Evolutionary conservation across 1,140 invertebrate genomes (phyloP), one percentile per base, ranked within the genome.

Genomic region (Colletes latitarsis): DNA sequence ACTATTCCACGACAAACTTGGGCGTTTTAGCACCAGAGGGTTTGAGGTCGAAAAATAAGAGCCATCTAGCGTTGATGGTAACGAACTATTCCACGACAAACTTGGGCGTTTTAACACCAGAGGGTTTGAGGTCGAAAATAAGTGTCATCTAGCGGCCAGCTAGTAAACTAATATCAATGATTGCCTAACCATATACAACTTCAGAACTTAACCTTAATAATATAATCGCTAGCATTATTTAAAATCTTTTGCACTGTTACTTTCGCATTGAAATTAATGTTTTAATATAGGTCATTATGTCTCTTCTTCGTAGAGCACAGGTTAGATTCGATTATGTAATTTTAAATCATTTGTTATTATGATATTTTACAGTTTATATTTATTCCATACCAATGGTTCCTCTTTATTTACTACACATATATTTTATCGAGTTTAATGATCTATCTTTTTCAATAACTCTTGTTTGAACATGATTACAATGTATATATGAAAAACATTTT

Each of bases 241-340:
- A 68, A 60, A 60, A 15, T 66, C 14, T 52, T 46, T 41, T 4
- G 21, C 14, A n/a, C 46, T 77, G 43, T 57, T 77, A 19, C 41
- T 62, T 3, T 52, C 8, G 4, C 0, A 9, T 77, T 41, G 4
- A 15, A 10, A 21, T 52, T 70, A 21, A 75, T 1, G 70, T 64
- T 64, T 70, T 53, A n/a, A 60, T 4, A 46, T 6, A n/a, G 17
- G 19, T 57, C 53, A 19, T 66, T 8, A 86, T 86, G 85, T 86
- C 85, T 52, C 67, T 86, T 8, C 21, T 75, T 4, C 85, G 85
- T 43, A 64, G 43, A 67, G 81, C 76, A 62, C 84, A 86, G 77
- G 85, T 86, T 71, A 30, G 49, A 30, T 0, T n/a, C 41, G 4
- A 60, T 62, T 58, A 17, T 60, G 49, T 6, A 62, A 17, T 39